phyloP scores from a whole-genome alignment of 2,113 vertebrate species.

The Piaya cayana region DNA sequence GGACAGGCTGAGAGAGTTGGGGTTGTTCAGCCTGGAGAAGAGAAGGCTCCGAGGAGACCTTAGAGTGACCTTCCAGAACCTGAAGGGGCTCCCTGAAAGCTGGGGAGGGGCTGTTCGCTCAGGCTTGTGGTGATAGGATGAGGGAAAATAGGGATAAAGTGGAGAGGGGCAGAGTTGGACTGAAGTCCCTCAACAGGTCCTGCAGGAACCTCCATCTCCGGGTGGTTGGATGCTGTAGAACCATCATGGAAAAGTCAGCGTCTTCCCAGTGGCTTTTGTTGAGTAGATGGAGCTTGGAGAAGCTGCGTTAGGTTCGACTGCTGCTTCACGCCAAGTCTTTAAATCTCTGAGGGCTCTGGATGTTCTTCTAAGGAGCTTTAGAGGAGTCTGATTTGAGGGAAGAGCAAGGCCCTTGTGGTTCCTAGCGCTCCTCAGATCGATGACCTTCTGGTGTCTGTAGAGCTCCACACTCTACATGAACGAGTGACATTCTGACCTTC shows the following conservation, averaged over 20 bases:
- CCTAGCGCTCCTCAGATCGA: neutral
- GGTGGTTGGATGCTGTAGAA: too few relatives aligned
- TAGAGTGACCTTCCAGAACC: too few relatives aligned
- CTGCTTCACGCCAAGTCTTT: neutral
- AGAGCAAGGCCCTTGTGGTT: neutral
- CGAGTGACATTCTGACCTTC: neutral
- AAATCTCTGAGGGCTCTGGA: neutral
- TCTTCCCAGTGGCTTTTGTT: neutral
- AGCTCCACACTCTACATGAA: neutral
- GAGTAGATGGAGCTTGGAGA: neutral
- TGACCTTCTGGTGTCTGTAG: neutral
- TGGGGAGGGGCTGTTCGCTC: too few relatives aligned
- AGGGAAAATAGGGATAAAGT: too few relatives aligned
- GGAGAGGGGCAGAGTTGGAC: too few relatives aligned
- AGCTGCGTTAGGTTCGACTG: too few relatives aligned
- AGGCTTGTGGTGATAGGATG: too few relatives aligned
- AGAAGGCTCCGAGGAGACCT: too few relatives aligned
- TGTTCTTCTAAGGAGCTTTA: neutral
- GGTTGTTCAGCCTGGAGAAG: too few relatives aligned
- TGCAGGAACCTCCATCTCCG: rapidly evolving
- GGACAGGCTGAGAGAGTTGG: too few relatives aligned
- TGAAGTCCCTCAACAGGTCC: too few relatives aligned
- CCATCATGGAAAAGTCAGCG: rapidly evolving
- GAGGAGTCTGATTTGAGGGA: neutral
- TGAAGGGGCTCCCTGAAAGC: too few relatives aligned